A percentile compares a stretch with the other conserved stretches of the same genome.
These are phyloP conservation scores for Lathamus discolor DNA, from an alignment of 2,113 vertebrate genomes.

Conservation along the genomic window DNA sequence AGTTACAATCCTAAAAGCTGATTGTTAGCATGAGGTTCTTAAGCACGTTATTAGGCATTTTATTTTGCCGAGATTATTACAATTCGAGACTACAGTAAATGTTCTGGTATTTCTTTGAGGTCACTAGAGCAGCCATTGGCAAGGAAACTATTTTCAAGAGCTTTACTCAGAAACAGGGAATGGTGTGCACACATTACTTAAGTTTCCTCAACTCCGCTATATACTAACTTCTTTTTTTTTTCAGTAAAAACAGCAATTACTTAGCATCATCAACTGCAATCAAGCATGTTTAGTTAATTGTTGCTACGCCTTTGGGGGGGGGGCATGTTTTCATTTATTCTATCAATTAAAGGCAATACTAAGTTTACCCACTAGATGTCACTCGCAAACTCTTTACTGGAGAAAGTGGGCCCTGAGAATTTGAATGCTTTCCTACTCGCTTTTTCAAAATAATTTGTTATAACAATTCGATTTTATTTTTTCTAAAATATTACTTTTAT, in stretches of 20 bases:
- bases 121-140: not conserved
- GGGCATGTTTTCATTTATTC: not conserved
- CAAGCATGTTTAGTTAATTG: not conserved
- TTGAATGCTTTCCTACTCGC: not conserved
- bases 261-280: not conserved
- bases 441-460: not conserved
- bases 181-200: rapidly evolving
- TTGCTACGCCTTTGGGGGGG: not conserved
- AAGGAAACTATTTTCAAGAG: not conserved
- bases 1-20: not conserved
- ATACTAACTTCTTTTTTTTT: not conserved
- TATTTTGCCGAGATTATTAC: not conserved
- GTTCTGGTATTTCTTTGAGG: not conserved
- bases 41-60: not conserved
- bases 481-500: not conserved
- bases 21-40: not conserved
- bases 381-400: not conserved
- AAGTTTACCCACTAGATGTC: conserved; percentile 38
- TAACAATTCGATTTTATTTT: not conserved
- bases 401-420: not conserved
- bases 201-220: not conserved
- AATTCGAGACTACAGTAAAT: not conserved
- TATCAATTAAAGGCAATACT: not conserved
- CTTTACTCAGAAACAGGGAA: not conserved
- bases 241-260: not conserved